phyloP scores from a whole-genome alignment of 2,797 vertebrate species.

The Bryconaethiops microstoma region DNA sequence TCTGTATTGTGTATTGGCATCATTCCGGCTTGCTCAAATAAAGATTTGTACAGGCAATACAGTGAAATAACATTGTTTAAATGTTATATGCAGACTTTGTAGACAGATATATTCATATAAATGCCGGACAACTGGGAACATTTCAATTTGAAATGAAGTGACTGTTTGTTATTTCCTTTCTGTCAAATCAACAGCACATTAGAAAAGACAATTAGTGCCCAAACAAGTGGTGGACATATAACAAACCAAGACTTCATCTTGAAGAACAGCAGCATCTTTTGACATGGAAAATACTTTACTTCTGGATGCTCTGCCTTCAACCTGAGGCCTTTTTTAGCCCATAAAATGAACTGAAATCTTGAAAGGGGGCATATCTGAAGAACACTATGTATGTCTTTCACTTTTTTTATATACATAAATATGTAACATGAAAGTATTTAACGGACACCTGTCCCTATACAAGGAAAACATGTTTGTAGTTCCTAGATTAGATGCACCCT shows the following conservation, averaged over 20 bases:
- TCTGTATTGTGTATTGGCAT: slow-evolving; percentile 19
- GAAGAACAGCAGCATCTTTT: not conserved
- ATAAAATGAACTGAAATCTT: slow-evolving; percentile 6
- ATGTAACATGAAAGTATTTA: slow-evolving; percentile 58
- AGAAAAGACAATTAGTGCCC: slow-evolving; percentile 16
- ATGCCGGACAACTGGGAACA: slow-evolving; percentile 8
- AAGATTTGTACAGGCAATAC: slow-evolving; percentile 29
- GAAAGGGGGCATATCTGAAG: not conserved
- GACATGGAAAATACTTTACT: slow-evolving; percentile 1
- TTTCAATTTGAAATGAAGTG: not conserved
- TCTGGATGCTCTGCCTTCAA: slow-evolving; percentile 15
- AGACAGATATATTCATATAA: slow-evolving; percentile 23
- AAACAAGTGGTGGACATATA: slow-evolving; percentile 6
- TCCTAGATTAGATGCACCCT: slow-evolving; percentile 45
- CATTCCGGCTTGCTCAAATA: slow-evolving; percentile 24
- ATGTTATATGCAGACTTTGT: not conserved
- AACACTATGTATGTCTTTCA: slow-evolving; percentile 13
- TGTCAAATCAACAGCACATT: not conserved
- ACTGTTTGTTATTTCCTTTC: not conserved
- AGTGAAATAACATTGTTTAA: slow-evolving; percentile 33
- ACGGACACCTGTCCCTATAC: slow-evolving; percentile 68
- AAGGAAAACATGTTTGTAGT: slow-evolving; percentile 67
- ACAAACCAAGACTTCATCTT: not conserved
- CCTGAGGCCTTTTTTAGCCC: slow-evolving; percentile 14
- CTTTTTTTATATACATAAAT: slow-evolving; percentile 65